These are phyloP conservation scores for Drosophila flavopinicola DNA, from an alignment of 2,888 invertebrate species.

Conservation along the genomic window DNA sequence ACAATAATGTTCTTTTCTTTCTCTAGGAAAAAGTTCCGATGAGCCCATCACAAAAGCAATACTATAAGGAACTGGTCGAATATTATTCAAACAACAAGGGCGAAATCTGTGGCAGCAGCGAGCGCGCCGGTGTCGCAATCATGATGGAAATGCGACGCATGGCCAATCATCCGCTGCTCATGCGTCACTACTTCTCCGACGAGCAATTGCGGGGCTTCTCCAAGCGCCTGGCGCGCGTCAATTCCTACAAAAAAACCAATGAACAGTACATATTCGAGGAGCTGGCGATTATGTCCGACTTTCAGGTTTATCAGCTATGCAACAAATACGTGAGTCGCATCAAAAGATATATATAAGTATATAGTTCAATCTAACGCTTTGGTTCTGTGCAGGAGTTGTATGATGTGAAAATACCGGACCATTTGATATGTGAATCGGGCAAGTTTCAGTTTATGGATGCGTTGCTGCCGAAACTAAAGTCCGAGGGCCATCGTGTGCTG, in stretches of 20 bases:
- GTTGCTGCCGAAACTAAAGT: constrained; percentile 90
- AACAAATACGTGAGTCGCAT: constrained; percentile 85
- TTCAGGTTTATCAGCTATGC: constrained; percentile 93
- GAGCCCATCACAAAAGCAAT: constrained; percentile 89
- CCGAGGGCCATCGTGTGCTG: constrained; percentile 91
- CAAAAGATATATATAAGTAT: constrained; percentile 65
- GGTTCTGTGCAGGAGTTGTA: constrained; percentile 86
- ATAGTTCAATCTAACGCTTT: not conserved
- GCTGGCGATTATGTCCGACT: constrained; percentile 94
- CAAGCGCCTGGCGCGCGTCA: constrained; percentile 87
- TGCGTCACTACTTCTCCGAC: constrained; percentile 90
- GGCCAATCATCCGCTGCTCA: constrained; percentile 96
- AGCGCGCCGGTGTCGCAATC: constrained; percentile 89
- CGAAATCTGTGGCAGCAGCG: constrained; percentile 86
- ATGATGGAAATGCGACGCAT: constrained; percentile 97
- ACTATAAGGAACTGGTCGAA: constrained; percentile 91
- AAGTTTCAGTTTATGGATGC: constrained; percentile 93
- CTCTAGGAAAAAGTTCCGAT: constrained; percentile 86
- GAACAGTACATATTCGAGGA: constrained; percentile 93
- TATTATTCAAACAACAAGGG: constrained; percentile 88
- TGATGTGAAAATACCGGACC: constrained; percentile 87
- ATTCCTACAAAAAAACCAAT: constrained; percentile 90
- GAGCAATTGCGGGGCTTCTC: constrained; percentile 88
- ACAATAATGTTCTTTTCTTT: not conserved
- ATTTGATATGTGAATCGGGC: constrained; percentile 92